Evolutionary conservation across 2,113 vertebrate genomes (phyloP), one percentile per base, ranked within the genome.

Genomic region (Poicephalus gulielmi): DNA sequence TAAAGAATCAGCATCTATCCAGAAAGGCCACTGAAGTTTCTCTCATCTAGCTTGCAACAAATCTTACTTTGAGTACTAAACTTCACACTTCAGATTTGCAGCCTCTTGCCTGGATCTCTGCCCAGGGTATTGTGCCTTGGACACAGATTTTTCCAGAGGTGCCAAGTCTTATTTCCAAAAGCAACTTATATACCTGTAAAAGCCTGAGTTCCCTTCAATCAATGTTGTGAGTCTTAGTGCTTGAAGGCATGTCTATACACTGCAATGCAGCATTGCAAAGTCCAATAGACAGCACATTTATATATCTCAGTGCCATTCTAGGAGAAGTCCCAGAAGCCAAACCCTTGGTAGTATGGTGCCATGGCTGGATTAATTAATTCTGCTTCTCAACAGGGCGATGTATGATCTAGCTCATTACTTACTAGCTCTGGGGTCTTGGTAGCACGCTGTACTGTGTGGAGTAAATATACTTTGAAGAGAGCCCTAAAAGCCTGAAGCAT

Each of bases 381-480:
- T 71, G 18, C 50, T 81, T 78, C 77, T 91, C 86, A 92, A 76
- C 66, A 91, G 91, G 89, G 80, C 92, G 64, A 89, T 10, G 30
- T 37, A 75, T 30, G 39, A 84, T 71, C 55, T 86, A 71, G 55
- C 69, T 94, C 69, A 82, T 89, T 95, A 89, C 66, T 84, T 92
- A 60, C 62, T 96, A 95, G 79, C 90, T 94, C 69, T 95, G 76
- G 87, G 78, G 79, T 86, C 53, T 88, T 67, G 24, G 59, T 85
- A 86, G 79, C 39, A 59, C 0, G 1, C n/a, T 46, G 37, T 41
- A 31, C 74, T 83, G 49, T 11, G 60, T 63, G 77, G 39, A 78
- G 55, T 74, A 94, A 86, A 91, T 70, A 70, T 15, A n/a, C 77
- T 95, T 94, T 87, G 89, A 95, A 94, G 86, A 89, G 14, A 79